These are phyloP conservation scores for Aurelia sp. DNA, from an alignment of 30 jellyfish, hydroid and myxozoan species.

Conservation along the genomic window DNA sequence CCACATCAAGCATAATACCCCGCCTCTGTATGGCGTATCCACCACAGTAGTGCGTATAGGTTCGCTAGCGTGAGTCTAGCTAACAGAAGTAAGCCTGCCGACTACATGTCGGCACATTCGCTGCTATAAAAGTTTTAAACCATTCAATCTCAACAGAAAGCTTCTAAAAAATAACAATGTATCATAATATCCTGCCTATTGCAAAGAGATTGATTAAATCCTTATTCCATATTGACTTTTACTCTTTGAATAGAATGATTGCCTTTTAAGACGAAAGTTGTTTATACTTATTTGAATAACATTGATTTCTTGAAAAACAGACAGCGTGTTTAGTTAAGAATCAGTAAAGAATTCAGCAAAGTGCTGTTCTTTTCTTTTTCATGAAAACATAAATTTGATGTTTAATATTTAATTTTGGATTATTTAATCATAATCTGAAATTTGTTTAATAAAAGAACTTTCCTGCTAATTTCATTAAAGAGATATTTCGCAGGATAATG, in stretches of 20 bases:
- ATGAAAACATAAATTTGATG: conserved; percentile 10
- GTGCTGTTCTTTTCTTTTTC: conserved; percentile 49
- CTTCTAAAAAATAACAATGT: neutral
- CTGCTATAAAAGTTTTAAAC: too few species aligned
- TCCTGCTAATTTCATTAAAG: conserved; percentile 63
- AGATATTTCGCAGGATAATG: conserved; percentile 17
- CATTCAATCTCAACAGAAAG: too few species aligned
- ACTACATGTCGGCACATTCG: too few species aligned
- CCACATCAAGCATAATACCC: too few species aligned
- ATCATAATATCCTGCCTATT: neutral
- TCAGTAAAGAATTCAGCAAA: conserved; percentile 16
- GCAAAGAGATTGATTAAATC: neutral
- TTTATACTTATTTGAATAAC: neutral
- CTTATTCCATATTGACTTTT: neutral
- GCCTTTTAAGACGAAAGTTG: neutral
- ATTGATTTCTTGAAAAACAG: conserved; percentile 16
- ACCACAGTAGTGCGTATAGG: too few species aligned
- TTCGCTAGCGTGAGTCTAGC: too few species aligned
- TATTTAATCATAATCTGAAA: conserved; percentile 50
- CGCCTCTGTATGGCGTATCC: too few species aligned
- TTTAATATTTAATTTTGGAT: conserved; percentile 50
- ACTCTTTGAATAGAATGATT: conserved; percentile 1
- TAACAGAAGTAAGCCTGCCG: too few species aligned
- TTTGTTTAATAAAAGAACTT: conserved; percentile 56
- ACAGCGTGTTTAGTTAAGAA: conserved; percentile 48